Evolutionary conservation across 2,888 invertebrate genomes (phyloP), one percentile per base, ranked within the genome.

Genomic region (Leptinotarsa tumamoca): DNA sequence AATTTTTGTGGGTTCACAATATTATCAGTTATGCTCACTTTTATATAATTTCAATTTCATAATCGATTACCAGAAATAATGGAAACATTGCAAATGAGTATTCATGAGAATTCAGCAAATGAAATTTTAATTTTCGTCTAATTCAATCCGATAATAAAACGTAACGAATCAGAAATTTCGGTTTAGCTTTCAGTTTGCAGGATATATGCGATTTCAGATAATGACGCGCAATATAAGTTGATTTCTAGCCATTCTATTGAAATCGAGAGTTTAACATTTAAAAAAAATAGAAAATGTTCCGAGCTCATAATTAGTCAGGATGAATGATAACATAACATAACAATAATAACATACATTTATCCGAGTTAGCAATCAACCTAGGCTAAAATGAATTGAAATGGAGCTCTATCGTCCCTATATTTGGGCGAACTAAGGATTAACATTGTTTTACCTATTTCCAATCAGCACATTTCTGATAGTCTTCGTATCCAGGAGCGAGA

Each of bases 161-260:
- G 63, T 63, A 33, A n/a, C 63, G n/a, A 63, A 63, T 63, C 63
- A 43, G 43, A 63, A 63, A 63, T 63, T 63, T 63, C 10, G 63
- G 43, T 43, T 63, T n/a, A 33, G n/a, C 63, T 63, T 43, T 63
- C 43, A 43, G 4, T n/a, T 63, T 7, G 4, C 63, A 43, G 63
- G 63, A 63, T 63, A n/a, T 21, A 63, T 43, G 27, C 27, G n/a
- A 63, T 63, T 63, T 58, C 23, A 23, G 58, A 4, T 58, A 23
- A 58, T 58, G 15, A 15, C 23, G 4, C 4, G 23, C 14, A 58
- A 23, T 58, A 23, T 14, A 58, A 58, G 4, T 23, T 17, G 21
- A 15, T 58, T 58, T 58, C 58, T 58, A 58, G 21, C 18, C 23
- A 23, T 52, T 52, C 15, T 52, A 15, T 52, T n/a, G 52, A 52